Evolutionary conservation across 2,888 invertebrate species (phyloP).

Genomic region (Osmoderma eremita): DNA sequence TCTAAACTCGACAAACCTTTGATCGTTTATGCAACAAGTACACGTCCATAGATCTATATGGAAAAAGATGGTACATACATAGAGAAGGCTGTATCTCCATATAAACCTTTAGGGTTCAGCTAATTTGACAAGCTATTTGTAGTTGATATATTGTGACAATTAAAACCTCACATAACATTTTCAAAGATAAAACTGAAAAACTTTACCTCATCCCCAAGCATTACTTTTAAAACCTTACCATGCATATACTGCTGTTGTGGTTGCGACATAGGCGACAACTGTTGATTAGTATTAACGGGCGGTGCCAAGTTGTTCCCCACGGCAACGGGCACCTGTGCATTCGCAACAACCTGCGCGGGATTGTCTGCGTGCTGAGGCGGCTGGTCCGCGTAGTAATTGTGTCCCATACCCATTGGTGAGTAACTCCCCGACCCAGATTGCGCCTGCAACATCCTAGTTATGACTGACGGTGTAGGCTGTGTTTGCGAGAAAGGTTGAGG

Average conservation of each 20-base stretch:
- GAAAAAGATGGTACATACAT: too few species aligned
- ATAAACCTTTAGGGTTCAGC: too few species aligned
- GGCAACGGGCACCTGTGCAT: slow-evolving; percentile 15
- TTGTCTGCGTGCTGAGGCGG: slow-evolving; percentile 35
- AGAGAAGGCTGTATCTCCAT: too few species aligned
- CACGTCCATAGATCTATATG: too few species aligned
- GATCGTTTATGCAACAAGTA: too few species aligned
- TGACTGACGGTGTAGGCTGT: slow-evolving; percentile 68
- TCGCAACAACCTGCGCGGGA: slow-evolving; percentile 25
- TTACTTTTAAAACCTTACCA: slow-evolving; percentile 35
- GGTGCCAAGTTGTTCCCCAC: slow-evolving; percentile 12
- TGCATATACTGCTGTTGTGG: slow-evolving; percentile 34
- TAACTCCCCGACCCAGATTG: slow-evolving; percentile 58
- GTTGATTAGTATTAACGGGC: slow-evolving; percentile 2
- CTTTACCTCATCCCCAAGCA: too few species aligned
- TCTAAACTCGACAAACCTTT: too few species aligned
- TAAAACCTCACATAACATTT: too few species aligned
- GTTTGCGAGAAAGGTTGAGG: slow-evolving; percentile 67
- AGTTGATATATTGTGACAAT: too few species aligned
- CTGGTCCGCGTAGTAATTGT: slow-evolving; percentile 39
- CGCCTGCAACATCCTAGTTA: slow-evolving; percentile 71
- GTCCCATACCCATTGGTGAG: slow-evolving; percentile 31
- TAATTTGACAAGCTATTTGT: too few species aligned
- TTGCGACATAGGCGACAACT: slow-evolving; percentile 23
- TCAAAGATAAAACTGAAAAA: too few species aligned